Base-by-base conservation (phyloP, 2,888 invertebrate genomes). In the Physocephala rufipes region DNA sequence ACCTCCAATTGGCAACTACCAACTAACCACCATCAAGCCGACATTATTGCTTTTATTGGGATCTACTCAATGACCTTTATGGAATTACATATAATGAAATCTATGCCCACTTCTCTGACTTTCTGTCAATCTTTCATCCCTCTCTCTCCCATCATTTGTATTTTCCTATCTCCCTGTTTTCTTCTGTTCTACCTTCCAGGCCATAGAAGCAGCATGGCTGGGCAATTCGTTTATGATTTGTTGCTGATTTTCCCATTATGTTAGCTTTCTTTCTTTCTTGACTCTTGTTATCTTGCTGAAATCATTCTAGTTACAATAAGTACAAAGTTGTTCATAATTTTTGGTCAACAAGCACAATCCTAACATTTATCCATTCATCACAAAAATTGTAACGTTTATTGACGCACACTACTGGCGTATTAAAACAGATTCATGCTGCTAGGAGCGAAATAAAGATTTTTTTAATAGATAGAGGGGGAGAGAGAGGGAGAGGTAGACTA, bases 161-260 rank as follows among this genome's bases (percentile, higher is more conserved):
- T 45, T 9, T 45, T 9, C 15, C 12, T 45, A 15, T 45, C 12
- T 15, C 12, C 3, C 12, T 15, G 49, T 49, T 4, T 2, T 15
- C 15, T 49, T 49, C n/a, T 5, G 49, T 49, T 15, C 55, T 67
- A 45, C 43, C 67, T 43, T 45, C 24, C 67, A 49, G 68, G 53
- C 68, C 68, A 62, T 61, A 68, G 62, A 30, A 51, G 62, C 51
- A 68, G 62, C 62, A 62, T 68, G 68, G 61, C n/a, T 51, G 62
- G 68, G 62, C 68, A 68, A 62, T 68, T 61, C 51, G 68, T 62
- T 67, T 58, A 47, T 53, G 45, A 36, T 13, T 67, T 61, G 67
- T 67, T 67, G 59, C 21, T 62, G 55, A 21, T 62, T 36, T 62
- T 62, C 43, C 45, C 43, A 43, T 43, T 43, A 43, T 62, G 30